A percentile compares a stretch with the other conserved stretches of the same genome.
Conservation (phyloP, 2,797 vertebrate species). For the Melanotaenia maccullochi region DNA sequence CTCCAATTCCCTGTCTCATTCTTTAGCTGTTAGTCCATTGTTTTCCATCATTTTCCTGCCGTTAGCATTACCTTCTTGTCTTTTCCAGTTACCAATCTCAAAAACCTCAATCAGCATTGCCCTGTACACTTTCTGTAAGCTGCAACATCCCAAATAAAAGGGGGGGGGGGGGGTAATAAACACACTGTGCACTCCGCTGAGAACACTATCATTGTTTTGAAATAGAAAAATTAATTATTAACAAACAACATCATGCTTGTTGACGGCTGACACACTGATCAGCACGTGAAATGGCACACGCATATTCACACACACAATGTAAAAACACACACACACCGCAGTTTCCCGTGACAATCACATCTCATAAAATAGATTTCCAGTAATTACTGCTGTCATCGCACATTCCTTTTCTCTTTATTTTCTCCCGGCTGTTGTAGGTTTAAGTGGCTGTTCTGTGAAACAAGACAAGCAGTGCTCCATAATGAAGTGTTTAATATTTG, state of each 20-base stretch:
- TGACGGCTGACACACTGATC: slow-evolving; percentile 44
- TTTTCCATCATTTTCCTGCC: slow-evolving; percentile 6
- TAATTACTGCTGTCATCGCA: slow-evolving; percentile 77
- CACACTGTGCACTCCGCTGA: slow-evolving; percentile 40
- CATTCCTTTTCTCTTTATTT: slow-evolving; percentile 71
- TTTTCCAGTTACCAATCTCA: background rate
- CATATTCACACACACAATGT: slow-evolving; percentile 16
- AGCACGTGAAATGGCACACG: slow-evolving; percentile 18
- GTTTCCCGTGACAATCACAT: slow-evolving; percentile 61
- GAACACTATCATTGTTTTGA: slow-evolving; percentile 60
- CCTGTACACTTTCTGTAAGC: slow-evolving; percentile 4
- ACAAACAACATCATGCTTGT: slow-evolving; percentile 49
- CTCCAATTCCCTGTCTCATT: slow-evolving; percentile 35
- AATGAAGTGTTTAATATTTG: slow-evolving; percentile 87
- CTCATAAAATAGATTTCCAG: slow-evolving; percentile 71
- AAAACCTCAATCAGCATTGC: background rate
- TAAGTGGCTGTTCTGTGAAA: slow-evolving; percentile 80
- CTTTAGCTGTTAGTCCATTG: slow-evolving; percentile 36
- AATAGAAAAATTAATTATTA: slow-evolving; percentile 71
- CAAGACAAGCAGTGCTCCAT: slow-evolving; percentile 80
- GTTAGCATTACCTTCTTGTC: slow-evolving; percentile 14
- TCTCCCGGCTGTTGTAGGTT: slow-evolving; percentile 78
- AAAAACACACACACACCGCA: slow-evolving; percentile 26
- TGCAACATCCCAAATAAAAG: slow-evolving; percentile 49
- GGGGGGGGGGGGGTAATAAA: slow-evolving; percentile 45